Conservation (phyloP, 1,140 invertebrate species). For the Diorhabda elongata region DNA sequence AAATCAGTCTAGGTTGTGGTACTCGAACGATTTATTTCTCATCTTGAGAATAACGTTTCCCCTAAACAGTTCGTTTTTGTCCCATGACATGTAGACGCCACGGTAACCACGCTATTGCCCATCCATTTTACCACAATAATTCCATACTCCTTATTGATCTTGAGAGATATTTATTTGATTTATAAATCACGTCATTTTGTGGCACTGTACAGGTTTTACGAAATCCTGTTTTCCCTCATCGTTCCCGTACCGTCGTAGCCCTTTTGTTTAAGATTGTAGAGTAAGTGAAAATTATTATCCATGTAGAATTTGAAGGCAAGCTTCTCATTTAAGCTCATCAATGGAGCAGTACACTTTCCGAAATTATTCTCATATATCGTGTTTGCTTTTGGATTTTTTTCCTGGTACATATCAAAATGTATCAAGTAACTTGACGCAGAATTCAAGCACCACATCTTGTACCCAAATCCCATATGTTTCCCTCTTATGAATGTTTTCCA, state of each 20-base stretch:
- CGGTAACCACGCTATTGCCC: slow-evolving; percentile 38
- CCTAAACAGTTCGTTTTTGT: slow-evolving; percentile 28
- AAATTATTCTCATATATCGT: neutral
- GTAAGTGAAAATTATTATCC: slow-evolving; percentile 30
- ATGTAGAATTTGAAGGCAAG: slow-evolving; percentile 28
- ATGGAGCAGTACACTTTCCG: slow-evolving; percentile 19
- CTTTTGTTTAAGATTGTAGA: slow-evolving; percentile 23
- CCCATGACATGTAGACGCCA: slow-evolving; percentile 31
- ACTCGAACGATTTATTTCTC: slow-evolving; percentile 43
- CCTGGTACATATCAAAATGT: slow-evolving; percentile 31
- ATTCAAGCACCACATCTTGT: slow-evolving; percentile 12
- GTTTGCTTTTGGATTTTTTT: neutral
- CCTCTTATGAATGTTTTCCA: too few species aligned
- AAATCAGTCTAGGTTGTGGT: slow-evolving; percentile 40
- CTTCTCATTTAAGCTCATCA: slow-evolving; percentile 23
- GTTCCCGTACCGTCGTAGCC: slow-evolving; percentile 24
- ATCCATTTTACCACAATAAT: slow-evolving; percentile 32
- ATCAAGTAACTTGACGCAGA: slow-evolving; percentile 18
- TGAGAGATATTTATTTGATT: neutral
- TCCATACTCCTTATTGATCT: slow-evolving; percentile 18
- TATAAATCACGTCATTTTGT: neutral
- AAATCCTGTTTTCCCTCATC: slow-evolving; percentile 23
- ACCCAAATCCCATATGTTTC: too few species aligned
- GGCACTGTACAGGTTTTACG: slow-evolving; percentile 19
- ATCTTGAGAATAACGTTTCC: slow-evolving; percentile 43